Conservation (phyloP, 2,888 invertebrate genomes). For the Schrankia costaestrigalis region DNA sequence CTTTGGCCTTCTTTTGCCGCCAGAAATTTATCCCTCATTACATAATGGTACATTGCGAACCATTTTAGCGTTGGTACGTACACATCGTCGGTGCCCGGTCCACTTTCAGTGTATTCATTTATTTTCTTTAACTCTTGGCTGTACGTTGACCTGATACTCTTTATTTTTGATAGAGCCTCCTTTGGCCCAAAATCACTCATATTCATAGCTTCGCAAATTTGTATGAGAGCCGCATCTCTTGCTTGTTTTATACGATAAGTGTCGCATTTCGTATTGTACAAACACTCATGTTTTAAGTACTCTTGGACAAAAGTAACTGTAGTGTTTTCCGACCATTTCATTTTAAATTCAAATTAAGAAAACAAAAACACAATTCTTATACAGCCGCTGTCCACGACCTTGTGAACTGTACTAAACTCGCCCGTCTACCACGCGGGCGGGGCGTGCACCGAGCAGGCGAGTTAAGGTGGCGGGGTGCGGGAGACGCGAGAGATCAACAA, state of each 20-base stretch:
- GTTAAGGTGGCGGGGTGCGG: too few relatives aligned
- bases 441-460: too few relatives aligned
- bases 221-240: neutral
- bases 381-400: too few relatives aligned
- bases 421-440: too few relatives aligned
- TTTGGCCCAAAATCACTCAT: neutral
- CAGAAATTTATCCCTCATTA: conserved; percentile 6
- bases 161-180: conserved; percentile 14
- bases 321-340: neutral
- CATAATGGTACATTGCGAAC: conserved; percentile 1
- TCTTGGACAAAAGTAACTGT: neutral
- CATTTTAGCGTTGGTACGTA: conserved; percentile 5
- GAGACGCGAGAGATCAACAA: too few relatives aligned
- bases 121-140: conserved; percentile 13
- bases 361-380: neutral
- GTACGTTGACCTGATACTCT: conserved; percentile 15
- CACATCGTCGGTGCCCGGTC: conserved; percentile 7
- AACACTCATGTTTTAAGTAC: neutral
- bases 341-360: neutral
- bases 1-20: conserved; percentile 5
- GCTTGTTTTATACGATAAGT: neutral
- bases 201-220: neutral
- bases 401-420: too few relatives aligned
- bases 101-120: conserved; percentile 7
- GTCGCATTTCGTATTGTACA: neutral